Evolutionary conservation across 2,113 vertebrate species (phyloP), one percentile per base, ranked within the genome.

Genomic region (Engraulis encrasicolus): DNA sequence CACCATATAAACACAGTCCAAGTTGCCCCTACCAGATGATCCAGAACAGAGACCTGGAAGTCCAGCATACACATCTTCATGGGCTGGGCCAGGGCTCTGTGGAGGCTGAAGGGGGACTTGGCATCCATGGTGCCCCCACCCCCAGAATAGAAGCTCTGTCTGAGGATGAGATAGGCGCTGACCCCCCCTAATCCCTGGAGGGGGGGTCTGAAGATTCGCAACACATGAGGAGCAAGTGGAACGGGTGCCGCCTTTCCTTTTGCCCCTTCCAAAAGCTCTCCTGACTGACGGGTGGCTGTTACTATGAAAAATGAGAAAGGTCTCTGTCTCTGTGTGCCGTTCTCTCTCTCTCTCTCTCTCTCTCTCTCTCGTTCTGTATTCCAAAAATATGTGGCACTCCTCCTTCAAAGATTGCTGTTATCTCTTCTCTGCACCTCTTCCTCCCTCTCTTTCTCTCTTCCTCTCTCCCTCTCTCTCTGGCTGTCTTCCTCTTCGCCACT

Each of bases 41-140:
- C 85, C 85, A 83, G 66, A 34, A 83, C 27, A 11, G 45, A 79
- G 77, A 81, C 20, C 17, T 82, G 85, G 20, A 83, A 36, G 50
- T 83, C 82, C 82, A 81, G 79, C 82, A 81, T 81, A 50, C 82
- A 45, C 49, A 74, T 86, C 78, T 14, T 86, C 78, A 86, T 54
- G 37, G 82, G 82, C 66, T 78, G 85, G 1, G 52, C 85, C 50
- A 86, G 85, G 19, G 79, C 85, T 61, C n/a, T 78, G 23, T 81
- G 79, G 11, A 86, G 82, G 79, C 79, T 81, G 85, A 86, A 86
- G 66, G 17, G 36, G 37, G 82, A 40, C 78, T 83, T 78, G 12
- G 17, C 34, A 31, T 54, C 58, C 79, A 78, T 84, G 19, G 9
- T 31, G 7, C 34, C 81, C 52, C 50, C 50, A 12, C 58, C 58